Conservation (phyloP, 2,797 vertebrate species). For the Dromococcyx pavoninus region DNA sequence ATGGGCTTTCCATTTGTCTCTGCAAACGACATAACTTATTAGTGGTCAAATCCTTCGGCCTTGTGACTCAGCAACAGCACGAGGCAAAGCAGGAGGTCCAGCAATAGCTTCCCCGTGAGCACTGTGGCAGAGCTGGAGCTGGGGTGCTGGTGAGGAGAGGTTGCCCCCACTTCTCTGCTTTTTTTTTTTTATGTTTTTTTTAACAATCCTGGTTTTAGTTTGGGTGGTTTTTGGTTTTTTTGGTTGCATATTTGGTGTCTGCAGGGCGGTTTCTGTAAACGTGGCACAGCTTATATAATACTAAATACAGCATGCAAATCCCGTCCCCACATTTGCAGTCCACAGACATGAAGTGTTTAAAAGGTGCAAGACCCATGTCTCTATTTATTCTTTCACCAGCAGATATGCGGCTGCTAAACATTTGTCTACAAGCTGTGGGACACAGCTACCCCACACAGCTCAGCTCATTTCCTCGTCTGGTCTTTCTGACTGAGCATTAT, state of each 20-base stretch:
- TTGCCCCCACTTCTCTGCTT: background rate
- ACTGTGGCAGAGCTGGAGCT: background rate
- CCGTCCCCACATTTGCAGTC: background rate
- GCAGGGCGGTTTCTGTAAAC: slow-evolving; percentile 9
- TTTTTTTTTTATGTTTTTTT: background rate
- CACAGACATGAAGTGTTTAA: background rate
- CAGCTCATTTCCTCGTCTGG: rapidly evolving
- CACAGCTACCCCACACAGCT: rapidly evolving
- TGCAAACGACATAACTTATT: background rate
- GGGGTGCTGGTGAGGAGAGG: background rate
- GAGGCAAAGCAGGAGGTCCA: background rate
- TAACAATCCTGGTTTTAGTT: too few relatives aligned
- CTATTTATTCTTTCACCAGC: background rate
- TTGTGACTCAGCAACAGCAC: rapidly evolving
- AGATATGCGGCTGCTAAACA: background rate
- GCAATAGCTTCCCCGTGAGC: background rate
- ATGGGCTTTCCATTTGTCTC: background rate
- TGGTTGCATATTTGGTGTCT: slow-evolving; percentile 2
- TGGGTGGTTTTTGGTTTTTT: background rate
- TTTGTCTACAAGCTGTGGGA: background rate
- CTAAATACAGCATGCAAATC: slow-evolving; percentile 47
- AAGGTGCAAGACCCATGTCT: slow-evolving; percentile 44
- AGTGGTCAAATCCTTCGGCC: background rate
- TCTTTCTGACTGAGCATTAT: background rate
- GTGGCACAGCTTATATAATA: background rate